Evolutionary conservation across 2,888 invertebrate genomes (phyloP), one percentile per base, ranked within the genome.

Genomic region (Drosophila prolongata): DNA sequence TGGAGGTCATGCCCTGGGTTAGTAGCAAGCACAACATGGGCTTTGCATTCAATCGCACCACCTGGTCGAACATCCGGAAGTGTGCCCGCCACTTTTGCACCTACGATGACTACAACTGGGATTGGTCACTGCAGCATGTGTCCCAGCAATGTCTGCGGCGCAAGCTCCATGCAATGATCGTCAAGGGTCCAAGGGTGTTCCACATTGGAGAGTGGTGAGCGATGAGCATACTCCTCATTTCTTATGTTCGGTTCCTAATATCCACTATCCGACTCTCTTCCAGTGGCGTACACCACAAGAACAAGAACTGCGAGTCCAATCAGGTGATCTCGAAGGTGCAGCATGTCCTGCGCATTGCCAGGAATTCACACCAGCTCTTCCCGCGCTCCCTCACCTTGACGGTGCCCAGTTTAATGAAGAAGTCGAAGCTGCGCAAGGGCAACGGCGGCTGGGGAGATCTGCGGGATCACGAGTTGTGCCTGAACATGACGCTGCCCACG

Each of bases 91-190:
- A 96, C 90, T 99, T 99, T 92, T 99, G 99, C 92, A 95, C 95
- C 2, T 99, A 98, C 92, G 99, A 99, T 90, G 99, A 99, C 90
- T 99, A 99, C 92, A 99, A 99, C 91, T 99, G 99, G 99, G 99
- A 99, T 90, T 99, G 99, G 96, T 98, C 98, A 0, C 93, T 99
- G 76, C 95, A 98, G 77, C 97, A 98, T 91, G 94, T 98, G 56
- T 97, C 98, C 1, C 97, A 97, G 92, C 96, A 96, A 81, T 95
- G 97, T 88, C 93, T 96, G 67, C 94, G 94, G 0, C 93, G 94
- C 62, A 96, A 96, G 82, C 94, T 99, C 73, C 95, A 96, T 80
- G 97, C 98, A 1, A 96, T 99, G 93, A 95, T 98, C 80, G 96
- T 98, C 89, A 96, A 97, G 87, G 98, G 98, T 0, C 98, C 99